Percentiles rank a stretch among this genome's conserved stretches.
Evolutionary conservation across 92 coral and sea anemone species (phyloP).

Genomic region (Anthopleura xanthogrammica): DNA sequence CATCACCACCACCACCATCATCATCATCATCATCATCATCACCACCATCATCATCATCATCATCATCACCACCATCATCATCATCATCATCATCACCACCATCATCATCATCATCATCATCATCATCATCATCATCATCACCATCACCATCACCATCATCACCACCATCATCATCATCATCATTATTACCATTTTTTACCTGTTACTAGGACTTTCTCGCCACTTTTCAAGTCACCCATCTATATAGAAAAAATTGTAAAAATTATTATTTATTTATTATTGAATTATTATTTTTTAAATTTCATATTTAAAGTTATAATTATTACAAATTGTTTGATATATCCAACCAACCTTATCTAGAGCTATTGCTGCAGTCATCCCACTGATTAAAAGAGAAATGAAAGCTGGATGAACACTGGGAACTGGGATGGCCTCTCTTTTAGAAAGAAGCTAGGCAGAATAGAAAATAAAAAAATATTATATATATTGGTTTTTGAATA

Average conservation of each 20-base stretch:
- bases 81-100: neutral
- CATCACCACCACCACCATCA: too few relatives aligned
- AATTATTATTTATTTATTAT: neutral
- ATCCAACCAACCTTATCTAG: conserved; percentile 62
- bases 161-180: neutral
- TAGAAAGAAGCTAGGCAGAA: conserved; percentile 55
- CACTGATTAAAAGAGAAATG: conserved; percentile 74
- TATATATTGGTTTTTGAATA: too few relatives aligned
- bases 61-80: neutral
- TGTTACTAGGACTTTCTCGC: conserved; percentile 75
- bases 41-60: neutral
- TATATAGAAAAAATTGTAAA: neutral
- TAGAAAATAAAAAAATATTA: neutral
- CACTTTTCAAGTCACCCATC: conserved; percentile 74
- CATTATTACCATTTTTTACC: conserved; percentile 28
- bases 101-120: neutral
- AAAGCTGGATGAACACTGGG: conserved; percentile 68
- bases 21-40: too few relatives aligned
- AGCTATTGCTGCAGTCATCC: conserved; percentile 74
- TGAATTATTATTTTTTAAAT: too few relatives aligned
- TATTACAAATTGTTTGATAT: too few relatives aligned
- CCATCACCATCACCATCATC: neutral
- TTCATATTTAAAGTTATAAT: too few relatives aligned
- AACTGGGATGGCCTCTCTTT: conserved; percentile 57
- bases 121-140: neutral